Conservation (phyloP, 2,888 invertebrate species). For the Acleris holmiana region DNA sequence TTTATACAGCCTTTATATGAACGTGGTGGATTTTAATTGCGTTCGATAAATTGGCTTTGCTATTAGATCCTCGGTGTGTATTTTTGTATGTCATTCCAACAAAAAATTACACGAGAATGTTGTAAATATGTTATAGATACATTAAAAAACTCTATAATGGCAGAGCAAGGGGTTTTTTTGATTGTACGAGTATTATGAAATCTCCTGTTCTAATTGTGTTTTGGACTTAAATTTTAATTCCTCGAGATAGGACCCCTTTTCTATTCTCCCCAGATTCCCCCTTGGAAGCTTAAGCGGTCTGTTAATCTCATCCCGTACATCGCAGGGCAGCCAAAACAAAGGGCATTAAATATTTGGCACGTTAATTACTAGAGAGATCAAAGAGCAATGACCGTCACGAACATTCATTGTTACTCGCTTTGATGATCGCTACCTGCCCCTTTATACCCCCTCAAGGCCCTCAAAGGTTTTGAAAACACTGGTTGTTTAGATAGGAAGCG, state of each 20-base stretch:
- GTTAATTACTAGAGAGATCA: slow-evolving; percentile 58
- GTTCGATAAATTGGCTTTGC: slow-evolving; percentile 30
- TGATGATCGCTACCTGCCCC: slow-evolving; percentile 58
- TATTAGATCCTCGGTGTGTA: slow-evolving; percentile 10
- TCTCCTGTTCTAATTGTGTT: too few species aligned
- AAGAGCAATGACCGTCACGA: slow-evolving; percentile 67
- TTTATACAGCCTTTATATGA: slow-evolving; percentile 31
- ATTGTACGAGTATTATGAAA: too few species aligned
- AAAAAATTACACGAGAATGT: background rate
- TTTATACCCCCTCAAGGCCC: slow-evolving; percentile 41
- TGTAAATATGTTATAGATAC: background rate
- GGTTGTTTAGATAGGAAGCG: background rate
- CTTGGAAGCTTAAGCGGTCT: background rate
- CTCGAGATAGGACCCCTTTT: background rate
- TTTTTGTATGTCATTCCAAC: background rate
- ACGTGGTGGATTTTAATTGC: slow-evolving; percentile 30
- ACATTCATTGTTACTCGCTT: slow-evolving; percentile 65
- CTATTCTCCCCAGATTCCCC: too few species aligned
- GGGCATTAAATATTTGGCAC: slow-evolving; percentile 59
- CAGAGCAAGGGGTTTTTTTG: too few species aligned
- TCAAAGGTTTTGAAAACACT: slow-evolving; percentile 23
- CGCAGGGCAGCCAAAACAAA: slow-evolving; percentile 24
- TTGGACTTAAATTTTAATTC: too few species aligned
- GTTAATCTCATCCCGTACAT: slow-evolving; percentile 29
- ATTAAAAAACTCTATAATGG: background rate